Conservation (phyloP, 2,113 vertebrate species). For the Platysternon megacephalum region DNA sequence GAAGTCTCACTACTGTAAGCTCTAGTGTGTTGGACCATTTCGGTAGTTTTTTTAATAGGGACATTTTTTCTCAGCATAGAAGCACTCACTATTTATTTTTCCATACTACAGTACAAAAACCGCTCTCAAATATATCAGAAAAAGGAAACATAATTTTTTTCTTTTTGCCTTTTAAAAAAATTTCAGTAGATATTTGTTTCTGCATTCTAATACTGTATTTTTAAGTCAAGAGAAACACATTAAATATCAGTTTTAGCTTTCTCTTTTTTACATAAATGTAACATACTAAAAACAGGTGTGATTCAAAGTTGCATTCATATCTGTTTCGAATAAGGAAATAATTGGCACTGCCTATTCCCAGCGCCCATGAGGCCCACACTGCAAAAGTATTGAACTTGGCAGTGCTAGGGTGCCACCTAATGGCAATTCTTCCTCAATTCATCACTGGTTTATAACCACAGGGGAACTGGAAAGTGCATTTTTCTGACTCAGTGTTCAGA, state of each 20-base stretch:
- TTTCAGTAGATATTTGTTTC: background rate
- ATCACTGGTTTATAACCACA: background rate
- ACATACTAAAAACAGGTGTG: slow-evolving; percentile 19
- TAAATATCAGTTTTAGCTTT: slow-evolving; percentile 19
- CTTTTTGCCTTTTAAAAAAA: background rate
- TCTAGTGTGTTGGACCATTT: rapidly evolving
- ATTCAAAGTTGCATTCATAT: background rate
- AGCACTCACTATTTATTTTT: slow-evolving; percentile 30
- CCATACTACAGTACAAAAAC: background rate
- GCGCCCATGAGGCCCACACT: background rate
- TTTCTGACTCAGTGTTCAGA: background rate
- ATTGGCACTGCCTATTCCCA: background rate
- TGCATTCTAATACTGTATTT: slow-evolving; percentile 14
- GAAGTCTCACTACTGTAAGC: rapidly evolving
- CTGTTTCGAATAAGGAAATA: slow-evolving; percentile 30
- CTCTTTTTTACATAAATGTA: slow-evolving; percentile 23
- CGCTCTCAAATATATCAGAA: slow-evolving; percentile 11
- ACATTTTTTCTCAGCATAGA: background rate
- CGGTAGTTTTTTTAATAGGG: background rate
- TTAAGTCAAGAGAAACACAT: slow-evolving; percentile 18
- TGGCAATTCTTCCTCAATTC: slow-evolving; percentile 37
- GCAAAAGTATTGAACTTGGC: background rate
- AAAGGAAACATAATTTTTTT: slow-evolving; percentile 9
- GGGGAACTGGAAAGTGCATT: background rate
- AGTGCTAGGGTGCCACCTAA: slow-evolving; percentile 72